Evolutionary conservation across 2,113 vertebrate species (phyloP), one percentile per base, ranked within the genome.

Genomic region (Sula dactylatra): DNA sequence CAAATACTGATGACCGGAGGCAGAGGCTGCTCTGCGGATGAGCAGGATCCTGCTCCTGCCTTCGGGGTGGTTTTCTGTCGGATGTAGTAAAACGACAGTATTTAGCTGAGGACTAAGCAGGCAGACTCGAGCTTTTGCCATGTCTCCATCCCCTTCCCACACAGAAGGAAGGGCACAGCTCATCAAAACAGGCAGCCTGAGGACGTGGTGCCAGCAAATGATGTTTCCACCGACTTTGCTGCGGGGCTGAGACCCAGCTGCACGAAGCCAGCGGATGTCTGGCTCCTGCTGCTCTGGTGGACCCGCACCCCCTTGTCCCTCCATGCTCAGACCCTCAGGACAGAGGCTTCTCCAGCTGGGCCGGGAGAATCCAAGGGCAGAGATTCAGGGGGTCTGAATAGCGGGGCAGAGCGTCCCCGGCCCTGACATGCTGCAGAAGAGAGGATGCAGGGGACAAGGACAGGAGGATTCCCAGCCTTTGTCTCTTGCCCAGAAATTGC

Each of bases 31-130:
- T n/a, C 59, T 7, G n/a, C 2, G 2, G 38, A 4, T 3, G 59
- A 44, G 59, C 34, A 49, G 52, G 13, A 6, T 5, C n/a, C 40
- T 17, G 1, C 34, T 17, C 31, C 12, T 15, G 2, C 24, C 36
- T 34, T 9, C 0, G 1, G 62, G 26, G 13, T 7, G 56, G 18
- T 11, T 54, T 67, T 29, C 49, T 42, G 32, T 6, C 8, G 0
- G 56, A 4, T 5, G 49, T 45, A 29, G 22, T 9, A 14, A 24
- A 66, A 25, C 0, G 11, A 1, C 13, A 55, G 55, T 1, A 0
- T 11, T 29, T 4, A 8, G 27, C 32, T 2, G 70, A 44, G 86
- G 27, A 3, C 50, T n/a, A 21, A n/a, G 42, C 84, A 54, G 40
- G 62, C 80, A 40, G 27, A 7, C 3, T 4, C 8, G 0, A 50